phyloP scores from a whole-genome alignment of 2,797 vertebrate species.

The Cynopterus sphinx region DNA sequence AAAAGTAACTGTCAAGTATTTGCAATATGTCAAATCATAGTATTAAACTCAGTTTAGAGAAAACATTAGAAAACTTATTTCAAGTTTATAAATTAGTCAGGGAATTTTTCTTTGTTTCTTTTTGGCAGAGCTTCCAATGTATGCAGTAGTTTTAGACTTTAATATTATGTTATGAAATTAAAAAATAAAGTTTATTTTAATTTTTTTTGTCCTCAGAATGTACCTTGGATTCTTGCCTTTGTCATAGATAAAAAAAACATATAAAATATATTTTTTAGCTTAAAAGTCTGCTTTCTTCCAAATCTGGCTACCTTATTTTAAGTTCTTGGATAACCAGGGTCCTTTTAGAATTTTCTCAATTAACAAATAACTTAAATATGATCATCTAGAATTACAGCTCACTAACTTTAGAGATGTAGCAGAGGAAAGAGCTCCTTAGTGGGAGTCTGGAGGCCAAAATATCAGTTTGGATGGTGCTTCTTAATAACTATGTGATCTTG shows the following conservation, averaged over 20 bases:
- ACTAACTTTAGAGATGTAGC: neutral
- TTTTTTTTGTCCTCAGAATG: neutral
- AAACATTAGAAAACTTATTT: neutral
- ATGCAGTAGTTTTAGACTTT: neutral
- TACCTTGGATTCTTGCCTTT: neutral
- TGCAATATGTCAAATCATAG: neutral
- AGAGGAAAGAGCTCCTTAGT: neutral
- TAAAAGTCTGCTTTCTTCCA: neutral
- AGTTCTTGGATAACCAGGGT: neutral
- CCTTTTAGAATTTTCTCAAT: conserved; percentile 1
- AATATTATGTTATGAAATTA: neutral
- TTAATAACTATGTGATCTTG: conserved; percentile 25
- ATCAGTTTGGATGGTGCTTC: neutral
- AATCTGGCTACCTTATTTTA: neutral
- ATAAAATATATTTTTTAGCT: neutral
- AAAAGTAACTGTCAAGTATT: neutral
- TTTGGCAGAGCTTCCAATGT: neutral
- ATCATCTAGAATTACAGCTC: neutral
- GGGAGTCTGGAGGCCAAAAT: neutral
- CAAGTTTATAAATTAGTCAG: neutral
- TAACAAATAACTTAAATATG: neutral
- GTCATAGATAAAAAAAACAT: neutral
- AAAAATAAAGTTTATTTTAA: conserved; percentile 31
- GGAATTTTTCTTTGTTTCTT: neutral
- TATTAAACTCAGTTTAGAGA: conserved; percentile 19